Conservation (phyloP, 2,113 vertebrate genomes). For the Probosciger aterrimus region DNA sequence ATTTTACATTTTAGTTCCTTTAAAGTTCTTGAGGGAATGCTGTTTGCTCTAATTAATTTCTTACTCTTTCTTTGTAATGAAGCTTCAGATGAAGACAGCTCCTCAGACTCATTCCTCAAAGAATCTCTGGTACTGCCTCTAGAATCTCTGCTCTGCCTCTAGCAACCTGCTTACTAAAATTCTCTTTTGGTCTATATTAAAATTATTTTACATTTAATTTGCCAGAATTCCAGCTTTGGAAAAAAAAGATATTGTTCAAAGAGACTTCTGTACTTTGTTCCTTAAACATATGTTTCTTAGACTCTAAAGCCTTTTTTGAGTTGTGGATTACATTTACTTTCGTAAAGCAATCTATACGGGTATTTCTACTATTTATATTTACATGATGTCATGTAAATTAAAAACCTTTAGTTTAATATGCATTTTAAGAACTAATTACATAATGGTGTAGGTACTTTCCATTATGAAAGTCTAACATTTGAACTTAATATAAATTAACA, state of each 20-base stretch:
- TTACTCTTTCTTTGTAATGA: background rate
- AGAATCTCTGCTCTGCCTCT: background rate
- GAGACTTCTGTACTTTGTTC: background rate
- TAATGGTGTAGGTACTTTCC: background rate
- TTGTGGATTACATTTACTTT: background rate
- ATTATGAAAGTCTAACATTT: background rate
- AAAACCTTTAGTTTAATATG: background rate
- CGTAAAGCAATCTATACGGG: background rate
- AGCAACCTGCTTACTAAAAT: background rate
- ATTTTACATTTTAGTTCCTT: background rate
- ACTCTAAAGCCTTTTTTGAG: background rate
- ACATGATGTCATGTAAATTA: background rate
- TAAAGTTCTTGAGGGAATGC: background rate
- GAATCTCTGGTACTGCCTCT: background rate
- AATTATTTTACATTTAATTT: background rate
- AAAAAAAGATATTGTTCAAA: background rate
- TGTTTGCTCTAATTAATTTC: background rate
- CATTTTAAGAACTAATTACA: background rate
- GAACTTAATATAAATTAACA: background rate
- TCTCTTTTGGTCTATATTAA: background rate
- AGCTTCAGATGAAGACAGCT: background rate
- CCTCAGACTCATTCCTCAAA: background rate
- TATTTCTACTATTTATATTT: background rate
- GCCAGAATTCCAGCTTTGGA: background rate
- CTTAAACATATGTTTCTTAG: background rate